Percentiles rank a stretch among this genome's conserved stretches.
phyloP scores from a whole-genome alignment of 2,797 vertebrate species.

The Coccyzus lansbergi region DNA sequence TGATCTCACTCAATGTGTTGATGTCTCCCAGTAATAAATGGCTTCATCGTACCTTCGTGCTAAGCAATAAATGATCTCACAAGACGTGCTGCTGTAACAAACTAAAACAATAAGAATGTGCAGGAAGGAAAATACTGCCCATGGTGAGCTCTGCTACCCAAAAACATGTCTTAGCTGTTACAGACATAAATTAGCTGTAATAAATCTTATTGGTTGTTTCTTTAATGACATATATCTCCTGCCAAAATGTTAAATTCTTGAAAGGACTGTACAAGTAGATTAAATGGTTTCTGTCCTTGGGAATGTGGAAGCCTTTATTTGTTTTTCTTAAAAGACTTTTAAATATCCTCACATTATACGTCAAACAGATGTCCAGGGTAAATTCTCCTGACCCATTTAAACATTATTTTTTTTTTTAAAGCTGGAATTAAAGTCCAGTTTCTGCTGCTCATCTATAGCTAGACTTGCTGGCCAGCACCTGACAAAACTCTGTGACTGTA shows the following conservation, averaged over 20 bases:
- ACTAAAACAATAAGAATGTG: conserved; percentile 86
- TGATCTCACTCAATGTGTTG: conserved; percentile 85
- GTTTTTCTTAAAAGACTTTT: conserved; percentile 88
- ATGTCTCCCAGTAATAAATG: conserved; percentile 87
- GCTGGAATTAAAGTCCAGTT: conserved; percentile 75
- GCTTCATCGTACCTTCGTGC: conserved; percentile 81
- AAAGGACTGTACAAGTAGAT: conserved; percentile 65
- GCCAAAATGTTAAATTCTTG: conserved; percentile 73
- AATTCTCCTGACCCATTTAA: conserved; percentile 86
- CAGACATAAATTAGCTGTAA: conserved; percentile 84
- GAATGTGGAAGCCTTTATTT: conserved; percentile 83
- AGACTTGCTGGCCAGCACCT: conserved; percentile 86
- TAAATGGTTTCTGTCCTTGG: conserved; percentile 79
- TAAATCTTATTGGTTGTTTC: conserved; percentile 84
- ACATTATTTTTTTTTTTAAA: conserved; percentile 73
- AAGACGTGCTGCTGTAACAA: conserved; percentile 88
- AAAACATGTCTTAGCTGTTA: conserved; percentile 75
- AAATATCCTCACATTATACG: conserved; percentile 88
- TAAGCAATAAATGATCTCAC: conserved; percentile 91
- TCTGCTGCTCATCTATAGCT: conserved; percentile 44
- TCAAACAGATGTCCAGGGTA: conserved; percentile 94
- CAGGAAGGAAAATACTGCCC: conserved; percentile 86
- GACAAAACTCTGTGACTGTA: conserved; percentile 88
- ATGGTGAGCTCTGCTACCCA: conserved; percentile 76
- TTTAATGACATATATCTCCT: conserved; percentile 78